Conservation (phyloP, 2,888 invertebrate genomes). For the Andrena camellia region DNA sequence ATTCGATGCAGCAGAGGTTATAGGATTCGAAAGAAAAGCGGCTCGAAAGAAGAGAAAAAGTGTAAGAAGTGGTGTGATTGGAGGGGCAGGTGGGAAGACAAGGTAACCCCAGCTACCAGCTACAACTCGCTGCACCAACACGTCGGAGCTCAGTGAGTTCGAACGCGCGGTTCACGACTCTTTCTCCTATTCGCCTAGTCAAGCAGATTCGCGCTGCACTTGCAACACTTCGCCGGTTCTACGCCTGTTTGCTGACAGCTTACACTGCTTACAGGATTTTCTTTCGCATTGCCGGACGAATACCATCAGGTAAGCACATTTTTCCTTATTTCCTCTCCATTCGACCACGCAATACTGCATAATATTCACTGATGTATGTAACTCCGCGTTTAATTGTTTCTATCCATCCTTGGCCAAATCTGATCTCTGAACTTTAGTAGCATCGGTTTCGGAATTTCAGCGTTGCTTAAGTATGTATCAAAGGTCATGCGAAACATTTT, state of each 20-base stretch:
- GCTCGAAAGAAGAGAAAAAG: slow-evolving; percentile 41
- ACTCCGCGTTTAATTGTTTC: too few relatives aligned
- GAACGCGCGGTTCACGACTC: slow-evolving; percentile 68
- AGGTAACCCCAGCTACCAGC: slow-evolving; percentile 46
- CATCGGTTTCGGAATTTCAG: too few relatives aligned
- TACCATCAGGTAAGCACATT: slow-evolving; percentile 17
- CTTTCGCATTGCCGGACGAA: neutral
- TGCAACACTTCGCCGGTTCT: neutral
- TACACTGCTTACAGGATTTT: neutral
- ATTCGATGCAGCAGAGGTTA: neutral
- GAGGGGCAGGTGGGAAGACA: slow-evolving; percentile 53
- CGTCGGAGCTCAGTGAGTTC: slow-evolving; percentile 77
- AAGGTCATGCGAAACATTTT: too few relatives aligned
- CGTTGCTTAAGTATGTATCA: too few relatives aligned
- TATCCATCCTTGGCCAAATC: too few relatives aligned
- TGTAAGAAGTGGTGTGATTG: slow-evolving; percentile 17
- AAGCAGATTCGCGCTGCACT: slow-evolving; percentile 12
- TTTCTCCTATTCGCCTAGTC: slow-evolving; percentile 31
- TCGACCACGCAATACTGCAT: too few relatives aligned
- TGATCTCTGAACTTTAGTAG: too few relatives aligned
- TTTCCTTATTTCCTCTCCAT: neutral
- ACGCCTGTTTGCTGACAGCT: neutral
- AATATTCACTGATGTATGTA: too few relatives aligned
- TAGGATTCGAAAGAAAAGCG: slow-evolving; percentile 11
- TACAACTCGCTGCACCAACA: slow-evolving; percentile 68